Base-by-base conservation (phyloP, 2,113 vertebrate genomes). In the Rhea pennata region DNA sequence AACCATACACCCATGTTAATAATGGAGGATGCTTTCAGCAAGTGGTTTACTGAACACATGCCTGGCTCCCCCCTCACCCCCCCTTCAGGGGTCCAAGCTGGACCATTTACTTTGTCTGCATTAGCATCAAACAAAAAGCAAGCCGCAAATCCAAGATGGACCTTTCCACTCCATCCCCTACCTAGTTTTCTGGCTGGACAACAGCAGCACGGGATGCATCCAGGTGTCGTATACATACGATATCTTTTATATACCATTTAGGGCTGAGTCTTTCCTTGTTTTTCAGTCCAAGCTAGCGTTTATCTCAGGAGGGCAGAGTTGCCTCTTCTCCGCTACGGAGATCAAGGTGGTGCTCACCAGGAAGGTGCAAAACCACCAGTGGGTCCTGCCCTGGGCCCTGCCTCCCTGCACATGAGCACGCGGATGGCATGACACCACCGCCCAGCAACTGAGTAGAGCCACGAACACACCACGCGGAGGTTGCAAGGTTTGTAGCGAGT, bases 51-150 rank as follows among this genome's bases (percentile, higher is more conserved):
- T 2, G 7, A 72, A 5, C 82, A 72, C 76, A 33, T 73, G 92
- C 61, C 53, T 78, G 66, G 26, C 48, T 48, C 44, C 53, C 33
- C 12, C 39, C 42, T 46, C 15, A 31, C 29, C 40, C 50, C 42
- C 53, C 36, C 71, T 74, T 48, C 21, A 54, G 42, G 64, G 64
- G 64, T 86, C 93, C 76, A 90, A 87, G 39, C 73, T 50, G 53
- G 56, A 59, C 65, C 87, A 48, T 90, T 95, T 82, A 42, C 81
- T 91, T 90, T 91, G 87, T 71, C 82, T 15, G 40, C 75, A 36
- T 95, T 53, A 42, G 80, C 74, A 77, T 71, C 85, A 50, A 71
- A 79, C 53, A 71, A 67, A 94, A 73, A 66, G n/a, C 42, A 48
- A 48, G 83, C 62, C 81, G 70, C 20, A 17, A 82, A 90, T 27